phyloP scores from a whole-genome alignment of 1,140 invertebrate genomes.

The Helicoverpa zea region DNA sequence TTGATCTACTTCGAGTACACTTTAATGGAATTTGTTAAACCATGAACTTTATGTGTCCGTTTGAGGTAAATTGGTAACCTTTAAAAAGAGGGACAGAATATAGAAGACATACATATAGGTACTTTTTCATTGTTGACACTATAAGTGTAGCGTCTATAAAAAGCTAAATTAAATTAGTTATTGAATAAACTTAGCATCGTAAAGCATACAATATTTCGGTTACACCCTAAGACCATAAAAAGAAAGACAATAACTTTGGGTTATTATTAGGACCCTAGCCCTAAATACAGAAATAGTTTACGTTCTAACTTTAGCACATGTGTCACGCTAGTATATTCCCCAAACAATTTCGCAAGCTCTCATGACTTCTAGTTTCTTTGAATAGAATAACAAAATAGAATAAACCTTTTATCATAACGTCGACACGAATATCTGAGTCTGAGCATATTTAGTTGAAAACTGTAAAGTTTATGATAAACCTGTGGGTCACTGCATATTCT shows the following conservation, averaged over 20 bases:
- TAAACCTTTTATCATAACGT: neutral
- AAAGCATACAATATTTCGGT: neutral
- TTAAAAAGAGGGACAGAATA: too few relatives aligned
- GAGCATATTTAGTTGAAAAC: slow-evolving; percentile 36
- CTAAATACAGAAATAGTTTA: slow-evolving; percentile 7
- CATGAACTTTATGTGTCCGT: neutral
- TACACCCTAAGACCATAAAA: too few relatives aligned
- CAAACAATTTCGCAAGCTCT: neutral
- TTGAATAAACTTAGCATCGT: too few relatives aligned
- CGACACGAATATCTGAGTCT: slow-evolving; percentile 29
- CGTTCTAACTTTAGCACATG: slow-evolving; percentile 7
- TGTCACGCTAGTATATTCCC: neutral
- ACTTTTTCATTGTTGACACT: too few relatives aligned
- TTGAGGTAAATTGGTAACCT: neutral
- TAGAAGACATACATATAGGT: too few relatives aligned
- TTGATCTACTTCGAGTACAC: slow-evolving; percentile 59
- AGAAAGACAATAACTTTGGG: too few relatives aligned
- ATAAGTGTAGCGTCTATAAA: too few relatives aligned
- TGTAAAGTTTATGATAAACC: slow-evolving; percentile 46
- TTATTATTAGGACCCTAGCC: too few relatives aligned
- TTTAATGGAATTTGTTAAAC: slow-evolving; percentile 8
- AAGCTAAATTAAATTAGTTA: too few relatives aligned
- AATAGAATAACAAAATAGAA: slow-evolving; percentile 1
- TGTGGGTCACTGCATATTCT: slow-evolving; percentile 52
- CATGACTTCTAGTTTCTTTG: neutral